Percentiles rank a stretch among this genome's conserved stretches.
Conservation (phyloP, 2,888 invertebrate species). For the Lasius platythorax region DNA sequence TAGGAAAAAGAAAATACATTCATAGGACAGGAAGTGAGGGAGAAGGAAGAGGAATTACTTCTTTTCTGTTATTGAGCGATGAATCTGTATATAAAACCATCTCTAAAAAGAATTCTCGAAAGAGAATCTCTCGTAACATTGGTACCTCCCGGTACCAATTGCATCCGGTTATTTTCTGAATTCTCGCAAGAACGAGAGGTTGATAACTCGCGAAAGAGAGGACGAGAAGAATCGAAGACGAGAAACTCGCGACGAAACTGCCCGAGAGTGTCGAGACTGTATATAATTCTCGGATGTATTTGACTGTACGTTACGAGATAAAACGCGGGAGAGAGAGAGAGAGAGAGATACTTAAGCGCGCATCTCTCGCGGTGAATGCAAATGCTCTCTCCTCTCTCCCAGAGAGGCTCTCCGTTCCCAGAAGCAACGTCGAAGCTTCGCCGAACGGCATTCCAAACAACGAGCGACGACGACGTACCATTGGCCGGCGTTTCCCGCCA, state of each 20-base stretch:
- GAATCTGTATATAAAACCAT: background rate
- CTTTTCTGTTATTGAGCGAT: background rate
- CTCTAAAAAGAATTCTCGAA: background rate
- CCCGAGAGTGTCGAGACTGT: background rate
- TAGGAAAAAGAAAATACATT: background rate
- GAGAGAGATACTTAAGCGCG: constrained; percentile 49
- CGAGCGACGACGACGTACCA: constrained; percentile 38
- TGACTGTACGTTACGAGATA: background rate
- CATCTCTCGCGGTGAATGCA: constrained; percentile 75
- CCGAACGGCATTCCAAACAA: constrained; percentile 66
- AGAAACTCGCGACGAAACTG: constrained; percentile 7
- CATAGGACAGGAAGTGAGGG: background rate
- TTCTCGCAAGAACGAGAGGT: background rate
- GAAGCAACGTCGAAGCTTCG: constrained; percentile 72
- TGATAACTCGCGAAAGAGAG: constrained; percentile 2
- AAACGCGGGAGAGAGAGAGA: constrained; percentile 33
- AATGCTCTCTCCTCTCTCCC: constrained; percentile 63
- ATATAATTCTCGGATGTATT: background rate
- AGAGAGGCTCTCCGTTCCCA: constrained; percentile 66
- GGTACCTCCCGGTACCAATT: background rate
- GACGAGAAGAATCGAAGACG: constrained; percentile 10
- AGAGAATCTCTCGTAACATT: background rate
- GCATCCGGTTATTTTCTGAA: too few species aligned
- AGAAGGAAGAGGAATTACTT: background rate
- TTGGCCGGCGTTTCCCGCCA: constrained; percentile 78